Conservation (phyloP, 2,113 vertebrate species). For the Istiophorus platypterus region DNA sequence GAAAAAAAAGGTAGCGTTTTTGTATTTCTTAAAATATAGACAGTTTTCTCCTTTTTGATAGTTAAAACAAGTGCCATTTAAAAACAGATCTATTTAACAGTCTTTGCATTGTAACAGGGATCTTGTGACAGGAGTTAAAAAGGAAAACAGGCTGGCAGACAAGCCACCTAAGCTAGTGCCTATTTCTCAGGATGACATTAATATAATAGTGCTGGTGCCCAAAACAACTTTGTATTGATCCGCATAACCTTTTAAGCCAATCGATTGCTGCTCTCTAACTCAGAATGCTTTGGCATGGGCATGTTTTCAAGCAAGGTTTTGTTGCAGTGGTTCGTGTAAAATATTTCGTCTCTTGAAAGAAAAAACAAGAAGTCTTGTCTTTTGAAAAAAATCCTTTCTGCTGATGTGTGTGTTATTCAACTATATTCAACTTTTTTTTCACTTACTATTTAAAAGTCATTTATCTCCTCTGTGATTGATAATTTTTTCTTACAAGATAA, state of each 20-base stretch:
- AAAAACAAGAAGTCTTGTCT: no score
- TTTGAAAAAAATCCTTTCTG: conserved; percentile 34
- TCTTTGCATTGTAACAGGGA: conserved; percentile 57
- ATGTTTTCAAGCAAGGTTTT: conserved; percentile 73
- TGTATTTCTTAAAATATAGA: neutral
- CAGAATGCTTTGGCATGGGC: conserved; percentile 68
- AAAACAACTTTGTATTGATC: conserved; percentile 86
- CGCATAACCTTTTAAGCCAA: conserved; percentile 83
- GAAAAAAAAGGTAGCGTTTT: neutral
- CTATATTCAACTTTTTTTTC: conserved; percentile 5
- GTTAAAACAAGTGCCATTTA: conserved; percentile 7
- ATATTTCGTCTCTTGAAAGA: conserved; percentile 52
- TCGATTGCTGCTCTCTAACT: conserved; percentile 81
- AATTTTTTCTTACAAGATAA: neutral
- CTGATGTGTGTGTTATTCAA: conserved; percentile 37
- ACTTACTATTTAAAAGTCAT: conserved; percentile 8
- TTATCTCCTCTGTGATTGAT: neutral
- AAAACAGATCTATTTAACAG: conserved; percentile 43
- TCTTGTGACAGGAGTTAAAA: conserved; percentile 69
- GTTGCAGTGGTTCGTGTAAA: conserved; percentile 69
- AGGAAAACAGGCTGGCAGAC: conserved; percentile 75
- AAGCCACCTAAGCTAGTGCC: conserved; percentile 80
- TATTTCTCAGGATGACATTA: conserved; percentile 85
- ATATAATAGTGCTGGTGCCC: conserved; percentile 82
- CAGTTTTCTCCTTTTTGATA: neutral